A percentile compares a stretch with the other conserved stretches of the same genome.
phyloP scores from a whole-genome alignment of 1,140 invertebrate species.

The Hetaerina americana region DNA sequence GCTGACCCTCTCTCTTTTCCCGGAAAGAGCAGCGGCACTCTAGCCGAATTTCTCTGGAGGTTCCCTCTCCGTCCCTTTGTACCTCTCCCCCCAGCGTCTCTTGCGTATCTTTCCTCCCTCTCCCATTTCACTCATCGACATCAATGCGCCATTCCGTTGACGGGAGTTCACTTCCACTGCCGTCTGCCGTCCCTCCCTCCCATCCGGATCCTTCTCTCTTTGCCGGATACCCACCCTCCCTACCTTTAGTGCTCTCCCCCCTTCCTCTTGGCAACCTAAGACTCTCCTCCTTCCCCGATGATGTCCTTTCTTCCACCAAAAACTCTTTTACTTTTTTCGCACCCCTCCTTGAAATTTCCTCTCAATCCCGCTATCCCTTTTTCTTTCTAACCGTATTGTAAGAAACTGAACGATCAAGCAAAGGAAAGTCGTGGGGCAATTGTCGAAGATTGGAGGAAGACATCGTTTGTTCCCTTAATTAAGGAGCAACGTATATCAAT shows the following conservation, averaged over 20 bases:
- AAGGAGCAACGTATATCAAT: no score
- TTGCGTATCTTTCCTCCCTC: background rate
- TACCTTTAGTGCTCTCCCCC: background rate
- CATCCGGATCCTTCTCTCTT: background rate
- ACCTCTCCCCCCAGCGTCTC: no score
- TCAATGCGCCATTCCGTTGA: background rate
- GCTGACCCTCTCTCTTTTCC: background rate
- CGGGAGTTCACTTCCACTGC: background rate
- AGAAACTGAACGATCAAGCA: no score
- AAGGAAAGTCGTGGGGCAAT: no score
- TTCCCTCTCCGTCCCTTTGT: no score
- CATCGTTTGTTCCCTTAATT: no score
- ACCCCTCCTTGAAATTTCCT: no score
- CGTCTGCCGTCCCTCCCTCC: background rate
- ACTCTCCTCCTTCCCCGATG: background rate
- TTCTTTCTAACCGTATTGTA: no score
- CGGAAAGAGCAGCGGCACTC: background rate
- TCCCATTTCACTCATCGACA: background rate
- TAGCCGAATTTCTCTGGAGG: background rate
- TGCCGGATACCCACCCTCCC: background rate
- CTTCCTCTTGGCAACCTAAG: background rate
- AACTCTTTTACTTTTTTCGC: background rate
- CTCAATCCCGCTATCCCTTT: no score
- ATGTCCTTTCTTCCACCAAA: background rate
- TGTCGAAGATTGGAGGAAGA: no score